Percentiles rank a stretch among this genome's conserved stretches.
These are phyloP conservation scores for Cosmorhoe ocellata DNA, from an alignment of 2,888 invertebrate species.

Conservation along the genomic window DNA sequence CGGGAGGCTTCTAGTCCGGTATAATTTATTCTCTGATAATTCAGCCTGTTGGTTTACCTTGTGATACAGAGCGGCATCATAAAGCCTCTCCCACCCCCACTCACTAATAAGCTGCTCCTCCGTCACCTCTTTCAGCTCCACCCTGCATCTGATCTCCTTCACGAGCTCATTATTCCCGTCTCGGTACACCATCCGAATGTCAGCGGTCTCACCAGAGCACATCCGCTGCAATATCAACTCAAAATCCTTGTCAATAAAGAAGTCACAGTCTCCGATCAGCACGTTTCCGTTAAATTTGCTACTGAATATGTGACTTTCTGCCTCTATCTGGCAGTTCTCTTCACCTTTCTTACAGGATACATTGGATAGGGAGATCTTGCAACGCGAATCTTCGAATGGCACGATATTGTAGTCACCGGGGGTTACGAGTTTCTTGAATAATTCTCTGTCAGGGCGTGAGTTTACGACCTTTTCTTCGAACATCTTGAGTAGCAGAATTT, in stretches of 20 bases:
- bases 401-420: slow-evolving; percentile 68
- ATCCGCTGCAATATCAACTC: slow-evolving; percentile 80
- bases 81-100: slow-evolving; percentile 81
- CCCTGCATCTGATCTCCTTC: slow-evolving; percentile 63
- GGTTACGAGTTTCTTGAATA: slow-evolving; percentile 61
- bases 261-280: slow-evolving; percentile 74
- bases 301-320: slow-evolving; percentile 60
- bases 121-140: slow-evolving; percentile 67
- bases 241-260: slow-evolving; percentile 76
- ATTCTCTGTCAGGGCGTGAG: slow-evolving; percentile 60
- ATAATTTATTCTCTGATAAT: too few relatives aligned
- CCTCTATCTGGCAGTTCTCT: slow-evolving; percentile 56
- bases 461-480: slow-evolving; percentile 52
- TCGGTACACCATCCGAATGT: slow-evolving; percentile 61
- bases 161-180: slow-evolving; percentile 50
- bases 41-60: slow-evolving; percentile 64
- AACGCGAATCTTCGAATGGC: slow-evolving; percentile 73
- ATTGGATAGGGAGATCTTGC: slow-evolving; percentile 60
- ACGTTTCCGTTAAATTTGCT: slow-evolving; percentile 67
- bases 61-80: slow-evolving; percentile 72
- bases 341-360: slow-evolving; percentile 51
- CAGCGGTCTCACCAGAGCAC: slow-evolving; percentile 73
- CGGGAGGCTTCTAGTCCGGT: too few relatives aligned
- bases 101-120: slow-evolving; percentile 78
- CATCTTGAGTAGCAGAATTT: slow-evolving; percentile 40